A percentile compares a stretch with the other conserved stretches of the same genome.
Conservation (phyloP, 2,113 vertebrate species). For the Aleadryas rufinucha region DNA sequence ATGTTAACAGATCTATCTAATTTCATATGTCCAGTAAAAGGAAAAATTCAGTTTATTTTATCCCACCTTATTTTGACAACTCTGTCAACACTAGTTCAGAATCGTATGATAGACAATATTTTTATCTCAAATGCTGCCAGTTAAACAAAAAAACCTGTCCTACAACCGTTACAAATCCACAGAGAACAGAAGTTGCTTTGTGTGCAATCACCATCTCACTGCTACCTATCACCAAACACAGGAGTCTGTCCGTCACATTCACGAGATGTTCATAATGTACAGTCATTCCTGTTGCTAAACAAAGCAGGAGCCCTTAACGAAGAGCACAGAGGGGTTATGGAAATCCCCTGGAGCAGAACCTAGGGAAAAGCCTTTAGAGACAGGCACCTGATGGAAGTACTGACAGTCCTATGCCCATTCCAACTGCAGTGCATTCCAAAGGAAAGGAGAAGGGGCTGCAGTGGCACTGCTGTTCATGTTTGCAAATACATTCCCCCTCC, state of each 20-base stretch:
- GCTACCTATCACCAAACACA: too few species aligned
- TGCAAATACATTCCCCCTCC: background rate
- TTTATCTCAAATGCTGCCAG: background rate
- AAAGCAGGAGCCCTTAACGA: background rate
- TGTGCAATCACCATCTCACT: background rate
- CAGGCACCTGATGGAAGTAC: too few species aligned
- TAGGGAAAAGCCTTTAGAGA: background rate
- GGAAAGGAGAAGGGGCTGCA: background rate
- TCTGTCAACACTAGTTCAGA: background rate
- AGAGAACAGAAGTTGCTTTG: background rate
- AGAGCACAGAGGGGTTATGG: fast-evolving
- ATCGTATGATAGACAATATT: fast-evolving
- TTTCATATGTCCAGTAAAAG: background rate
- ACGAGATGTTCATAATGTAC: background rate
- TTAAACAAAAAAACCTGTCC: background rate
- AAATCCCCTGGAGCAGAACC: background rate
- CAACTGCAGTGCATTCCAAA: background rate
- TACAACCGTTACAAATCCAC: background rate
- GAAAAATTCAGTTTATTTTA: background rate
- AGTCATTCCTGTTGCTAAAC: background rate
- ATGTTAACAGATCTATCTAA: background rate
- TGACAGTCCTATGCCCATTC: background rate
- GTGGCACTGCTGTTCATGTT: background rate
- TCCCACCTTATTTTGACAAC: background rate
- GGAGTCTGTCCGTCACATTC: background rate